Evolutionary conservation across 2,113 vertebrate species (phyloP).

Genomic region (Gracilinanus agilis): DNA sequence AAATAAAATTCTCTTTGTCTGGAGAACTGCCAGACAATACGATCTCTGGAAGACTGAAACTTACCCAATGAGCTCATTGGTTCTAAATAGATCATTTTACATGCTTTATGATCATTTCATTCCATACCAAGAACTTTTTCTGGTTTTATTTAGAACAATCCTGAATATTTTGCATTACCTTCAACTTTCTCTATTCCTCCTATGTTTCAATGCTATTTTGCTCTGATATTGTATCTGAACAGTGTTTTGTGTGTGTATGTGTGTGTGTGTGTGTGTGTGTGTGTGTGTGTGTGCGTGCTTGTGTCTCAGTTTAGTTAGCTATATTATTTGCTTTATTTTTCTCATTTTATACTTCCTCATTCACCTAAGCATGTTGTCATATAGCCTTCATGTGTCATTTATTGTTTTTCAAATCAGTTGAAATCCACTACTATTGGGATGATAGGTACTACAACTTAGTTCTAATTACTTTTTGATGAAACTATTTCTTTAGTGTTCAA

Average conservation of each 20-base stretch:
- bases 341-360: conserved; percentile 28
- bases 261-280: too few species aligned
- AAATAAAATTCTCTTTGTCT: background rate
- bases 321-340: background rate
- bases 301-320: background rate
- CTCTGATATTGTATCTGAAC: background rate
- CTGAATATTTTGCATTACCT: background rate
- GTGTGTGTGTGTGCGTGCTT: background rate
- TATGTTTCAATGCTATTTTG: background rate
- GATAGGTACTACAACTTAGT: background rate
- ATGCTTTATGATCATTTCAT: background rate
- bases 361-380: conserved; percentile 18
- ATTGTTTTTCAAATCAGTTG: conserved; percentile 35
- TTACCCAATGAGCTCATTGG: background rate
- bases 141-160: background rate
- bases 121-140: background rate
- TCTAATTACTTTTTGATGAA: conserved; percentile 56
- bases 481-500: conserved; percentile 48
- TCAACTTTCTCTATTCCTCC: background rate
- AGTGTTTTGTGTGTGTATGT: too few species aligned
- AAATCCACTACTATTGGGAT: background rate
- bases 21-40: background rate
- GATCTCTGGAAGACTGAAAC: background rate
- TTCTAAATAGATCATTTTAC: background rate
- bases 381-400: conserved; percentile 6